These are phyloP conservation scores for Labeo catla DNA, from an alignment of 2,113 vertebrate genomes.

Conservation along the genomic window DNA sequence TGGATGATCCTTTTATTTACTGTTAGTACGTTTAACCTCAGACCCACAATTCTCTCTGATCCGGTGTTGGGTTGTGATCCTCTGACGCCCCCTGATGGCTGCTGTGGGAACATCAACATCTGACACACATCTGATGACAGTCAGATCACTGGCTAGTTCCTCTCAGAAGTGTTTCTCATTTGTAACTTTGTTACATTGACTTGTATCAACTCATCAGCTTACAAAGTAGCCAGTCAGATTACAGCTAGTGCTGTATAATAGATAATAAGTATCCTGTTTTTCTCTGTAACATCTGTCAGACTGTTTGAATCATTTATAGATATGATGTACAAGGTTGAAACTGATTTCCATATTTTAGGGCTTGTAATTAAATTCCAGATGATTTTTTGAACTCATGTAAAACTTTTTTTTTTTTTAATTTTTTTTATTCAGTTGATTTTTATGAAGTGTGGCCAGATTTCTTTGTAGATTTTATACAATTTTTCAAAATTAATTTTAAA, in stretches of 20 bases:
- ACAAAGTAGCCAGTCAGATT: neutral
- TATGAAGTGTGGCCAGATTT: neutral
- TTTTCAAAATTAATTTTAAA: no score
- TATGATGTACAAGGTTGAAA: neutral
- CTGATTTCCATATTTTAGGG: neutral
- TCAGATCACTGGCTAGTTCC: neutral
- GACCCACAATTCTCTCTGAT: conserved; percentile 8
- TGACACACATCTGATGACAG: neutral
- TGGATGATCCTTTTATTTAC: neutral
- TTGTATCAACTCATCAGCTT: no score
- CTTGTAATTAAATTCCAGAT: neutral
- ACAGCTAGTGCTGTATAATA: neutral
- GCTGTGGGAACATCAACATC: neutral
- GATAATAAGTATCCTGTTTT: no score
- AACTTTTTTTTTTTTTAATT: no score
- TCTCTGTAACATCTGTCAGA: neutral
- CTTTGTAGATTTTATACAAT: neutral
- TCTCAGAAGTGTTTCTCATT: no score
- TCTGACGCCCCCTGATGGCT: conserved; percentile 54
- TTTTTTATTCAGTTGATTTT: neutral
- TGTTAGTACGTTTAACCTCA: neutral
- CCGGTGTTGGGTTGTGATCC: neutral
- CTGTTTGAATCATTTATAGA: neutral
- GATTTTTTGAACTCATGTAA: no score
- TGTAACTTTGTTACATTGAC: no score